Evolutionary conservation across 2,113 vertebrate genomes (phyloP).

Genomic region (Ophiodon elongatus): DNA sequence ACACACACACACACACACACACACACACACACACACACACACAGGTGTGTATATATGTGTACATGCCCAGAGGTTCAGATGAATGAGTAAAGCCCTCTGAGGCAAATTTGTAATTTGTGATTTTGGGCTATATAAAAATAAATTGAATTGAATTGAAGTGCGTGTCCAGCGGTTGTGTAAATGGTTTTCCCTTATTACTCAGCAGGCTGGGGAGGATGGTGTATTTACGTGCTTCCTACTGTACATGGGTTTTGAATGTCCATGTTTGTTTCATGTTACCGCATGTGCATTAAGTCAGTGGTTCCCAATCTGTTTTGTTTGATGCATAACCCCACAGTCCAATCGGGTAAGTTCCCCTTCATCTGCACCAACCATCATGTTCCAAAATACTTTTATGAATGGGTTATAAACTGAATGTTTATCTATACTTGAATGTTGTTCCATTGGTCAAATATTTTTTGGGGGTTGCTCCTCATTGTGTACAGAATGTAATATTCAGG

Average conservation of each 20-base stretch:
- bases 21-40: neutral
- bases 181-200: slow-evolving; percentile 38
- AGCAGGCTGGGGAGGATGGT: slow-evolving; percentile 17
- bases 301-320: neutral
- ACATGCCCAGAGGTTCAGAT: slow-evolving; percentile 22
- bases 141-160: no score
- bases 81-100: no score
- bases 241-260: neutral
- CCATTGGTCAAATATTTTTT: neutral
- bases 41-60: slow-evolving; percentile 3
- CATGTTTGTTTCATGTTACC: neutral
- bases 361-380: neutral
- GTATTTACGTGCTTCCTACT: slow-evolving; percentile 1
- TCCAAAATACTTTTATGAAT: neutral
- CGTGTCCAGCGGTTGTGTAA: slow-evolving; percentile 1
- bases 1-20: neutral
- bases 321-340: neutral
- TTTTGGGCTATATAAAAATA: no score
- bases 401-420: neutral
- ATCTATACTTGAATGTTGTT: neutral
- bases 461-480: neutral
- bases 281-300: neutral
- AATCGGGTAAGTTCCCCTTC: neutral
- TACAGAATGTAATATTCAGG: neutral
- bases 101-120: no score